Conservation (phyloP, 2,888 invertebrate genomes). For the Amphipoea oculea region DNA sequence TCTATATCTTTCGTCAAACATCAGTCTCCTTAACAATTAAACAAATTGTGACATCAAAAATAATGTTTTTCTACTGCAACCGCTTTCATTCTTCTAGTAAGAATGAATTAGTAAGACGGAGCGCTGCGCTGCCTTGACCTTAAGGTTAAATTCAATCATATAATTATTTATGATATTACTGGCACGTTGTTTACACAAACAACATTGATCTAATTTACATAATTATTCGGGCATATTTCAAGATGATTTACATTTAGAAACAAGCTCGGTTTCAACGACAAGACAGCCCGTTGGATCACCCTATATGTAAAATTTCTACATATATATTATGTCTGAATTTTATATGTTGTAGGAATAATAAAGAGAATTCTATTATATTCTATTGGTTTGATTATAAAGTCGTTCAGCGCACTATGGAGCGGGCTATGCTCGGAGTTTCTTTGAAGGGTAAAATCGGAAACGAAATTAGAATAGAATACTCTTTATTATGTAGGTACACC, state of each 20-base stretch:
- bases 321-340: too few species aligned
- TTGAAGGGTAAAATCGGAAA: too few species aligned
- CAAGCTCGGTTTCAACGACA: too few species aligned
- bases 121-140: conserved; percentile 30
- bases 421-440: too few species aligned
- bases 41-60: background rate
- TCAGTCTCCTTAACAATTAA: background rate
- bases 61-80: background rate
- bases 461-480: too few species aligned
- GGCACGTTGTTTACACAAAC: conserved; percentile 16
- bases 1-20: background rate
- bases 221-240: background rate
- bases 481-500: too few species aligned
- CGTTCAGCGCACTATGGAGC: too few species aligned
- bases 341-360: too few species aligned
- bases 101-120: conserved; percentile 1
- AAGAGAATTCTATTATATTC: too few species aligned
- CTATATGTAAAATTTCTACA: too few species aligned
- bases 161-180: conserved; percentile 16
- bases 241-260: background rate
- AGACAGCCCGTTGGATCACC: too few species aligned
- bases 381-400: too few species aligned
- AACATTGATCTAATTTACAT: background rate
- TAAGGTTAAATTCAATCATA: background rate
- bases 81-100: background rate